Conservation (phyloP, 2,113 vertebrate genomes). For the Hippocampus zosterae region DNA sequence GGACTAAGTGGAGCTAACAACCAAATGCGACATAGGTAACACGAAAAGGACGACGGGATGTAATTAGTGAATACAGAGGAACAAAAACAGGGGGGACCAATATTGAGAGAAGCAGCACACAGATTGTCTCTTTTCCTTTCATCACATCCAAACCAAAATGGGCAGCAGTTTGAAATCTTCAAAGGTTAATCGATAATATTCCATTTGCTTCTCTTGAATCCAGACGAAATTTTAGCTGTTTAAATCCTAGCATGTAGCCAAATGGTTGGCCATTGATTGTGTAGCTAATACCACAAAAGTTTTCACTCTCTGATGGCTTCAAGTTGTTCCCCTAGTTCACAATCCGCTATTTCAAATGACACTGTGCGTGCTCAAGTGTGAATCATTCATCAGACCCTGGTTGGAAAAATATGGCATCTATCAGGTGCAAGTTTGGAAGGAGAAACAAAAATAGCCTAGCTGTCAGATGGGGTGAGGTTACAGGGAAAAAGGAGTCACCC, state of each 20-base stretch:
- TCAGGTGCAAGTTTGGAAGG: conserved; percentile 53
- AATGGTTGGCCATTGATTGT: neutral
- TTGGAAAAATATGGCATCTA: conserved; percentile 30
- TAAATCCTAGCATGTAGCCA: neutral
- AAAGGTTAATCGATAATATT: neutral
- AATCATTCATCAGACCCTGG: conserved; percentile 56
- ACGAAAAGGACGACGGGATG: neutral
- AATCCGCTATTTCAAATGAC: conserved; percentile 13
- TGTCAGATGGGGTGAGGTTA: conserved; percentile 61
- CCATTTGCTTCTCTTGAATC: neutral
- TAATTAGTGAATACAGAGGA: neutral
- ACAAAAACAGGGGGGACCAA: neutral
- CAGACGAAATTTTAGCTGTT: neutral
- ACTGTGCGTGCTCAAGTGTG: conserved; percentile 34
- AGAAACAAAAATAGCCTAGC: conserved; percentile 55
- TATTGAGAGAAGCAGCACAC: neutral
- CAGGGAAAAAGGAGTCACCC: conserved; percentile 67
- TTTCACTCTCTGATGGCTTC: neutral
- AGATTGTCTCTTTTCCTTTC: too few relatives aligned
- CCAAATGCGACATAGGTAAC: neutral
- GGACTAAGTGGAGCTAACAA: neutral
- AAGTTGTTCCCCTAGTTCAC: conserved; percentile 15
- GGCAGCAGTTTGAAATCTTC: neutral
- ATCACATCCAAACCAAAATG: neutral
- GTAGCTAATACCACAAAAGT: neutral